Evolutionary conservation across 2,113 vertebrate genomes (phyloP).

Genomic region (Tricholaema leucomelas): DNA sequence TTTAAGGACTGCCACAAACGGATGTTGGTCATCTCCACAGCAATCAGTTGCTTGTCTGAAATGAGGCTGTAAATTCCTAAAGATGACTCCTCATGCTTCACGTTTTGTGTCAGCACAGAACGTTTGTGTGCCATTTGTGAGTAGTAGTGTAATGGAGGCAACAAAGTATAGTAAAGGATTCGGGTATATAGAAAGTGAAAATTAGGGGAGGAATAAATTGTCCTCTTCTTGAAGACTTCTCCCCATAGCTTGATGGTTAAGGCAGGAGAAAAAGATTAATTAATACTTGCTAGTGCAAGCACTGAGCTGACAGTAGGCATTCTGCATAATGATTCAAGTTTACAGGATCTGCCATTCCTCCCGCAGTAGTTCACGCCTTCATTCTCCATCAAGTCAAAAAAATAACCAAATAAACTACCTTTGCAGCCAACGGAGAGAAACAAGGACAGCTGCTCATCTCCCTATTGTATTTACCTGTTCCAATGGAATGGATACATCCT

Average conservation of each 20-base stretch:
- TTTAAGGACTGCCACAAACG: background rate
- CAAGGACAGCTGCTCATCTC: background rate
- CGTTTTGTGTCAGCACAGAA: background rate
- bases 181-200: background rate
- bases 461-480: background rate
- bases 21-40: background rate
- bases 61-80: background rate
- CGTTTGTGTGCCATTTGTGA: background rate
- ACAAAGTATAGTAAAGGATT: background rate
- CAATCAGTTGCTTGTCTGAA: background rate
- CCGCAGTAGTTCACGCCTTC: background rate
- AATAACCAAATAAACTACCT: background rate
- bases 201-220: background rate
- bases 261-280: background rate
- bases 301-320: background rate
- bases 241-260: background rate
- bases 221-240: background rate
- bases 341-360: background rate
- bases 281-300: background rate
- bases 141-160: background rate
- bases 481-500: background rate
- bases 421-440: background rate
- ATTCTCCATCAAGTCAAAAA: background rate
- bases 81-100: background rate
- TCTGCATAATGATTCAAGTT: background rate